Evolutionary conservation across 2,113 vertebrate genomes (phyloP), one percentile per base, ranked within the genome.

Genomic region (Corythoichthys intestinalis): DNA sequence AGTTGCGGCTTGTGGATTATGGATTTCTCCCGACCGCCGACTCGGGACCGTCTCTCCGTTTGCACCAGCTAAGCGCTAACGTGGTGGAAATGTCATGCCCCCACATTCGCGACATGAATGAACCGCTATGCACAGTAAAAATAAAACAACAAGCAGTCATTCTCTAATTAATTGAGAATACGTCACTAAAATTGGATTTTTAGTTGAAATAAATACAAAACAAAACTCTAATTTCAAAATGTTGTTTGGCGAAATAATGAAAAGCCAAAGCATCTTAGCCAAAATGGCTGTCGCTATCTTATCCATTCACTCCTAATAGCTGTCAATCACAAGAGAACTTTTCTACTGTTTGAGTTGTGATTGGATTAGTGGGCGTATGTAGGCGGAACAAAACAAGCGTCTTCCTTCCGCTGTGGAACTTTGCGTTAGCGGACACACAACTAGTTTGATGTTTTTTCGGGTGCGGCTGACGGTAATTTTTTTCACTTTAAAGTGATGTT

Each of bases 1-100:
- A 52, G 41, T 69, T 77, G 37, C 48, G 61, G 44, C 37, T 37
- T 3, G 62, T 66, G 71, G 52, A 74, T 72, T 65, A 86, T 65
- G 59, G 70, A 67, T 79, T 70, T 76, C 73, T 75, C 41, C 34
- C 54, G 2, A 52, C 50, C 6, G 50, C 17, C 17, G 53, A 13
- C 54, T 57, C 34, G 54, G 54, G 54, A 57, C 3, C 28, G 54
- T 11, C 54, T 57, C 52, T 54, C 52, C 6, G 52, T 35, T 37
- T 57, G 28, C 34, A 11, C 9, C 28, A 13, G 54, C 54, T 53
- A 53, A 53, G 52, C n/a, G 52, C 52, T 54, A 35, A 35, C 28
- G 54, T 6, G 28, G 20, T 28, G 20, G 20, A 28, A 28, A 28
- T 28, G 20, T 28, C 20, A 28, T 28, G 20, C 20, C 20, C 20